Base-by-base conservation (phyloP, 1,140 invertebrate species). In the Lordiphosa clarofinis region DNA sequence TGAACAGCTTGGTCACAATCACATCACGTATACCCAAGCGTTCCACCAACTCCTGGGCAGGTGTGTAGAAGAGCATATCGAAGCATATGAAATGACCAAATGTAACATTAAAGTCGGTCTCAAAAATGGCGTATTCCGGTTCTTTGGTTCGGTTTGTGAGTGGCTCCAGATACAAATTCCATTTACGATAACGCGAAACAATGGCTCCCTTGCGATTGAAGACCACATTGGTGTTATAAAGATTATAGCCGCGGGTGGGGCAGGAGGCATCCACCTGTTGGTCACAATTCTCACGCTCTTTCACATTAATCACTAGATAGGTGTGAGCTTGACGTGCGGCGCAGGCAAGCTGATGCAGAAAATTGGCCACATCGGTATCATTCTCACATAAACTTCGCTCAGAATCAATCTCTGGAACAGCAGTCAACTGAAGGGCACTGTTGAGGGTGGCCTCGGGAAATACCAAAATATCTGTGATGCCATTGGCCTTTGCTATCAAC, bases 1-100 rank as follows among this genome's bases (percentile, higher is more conserved):
- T 92, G 93, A 95, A 96, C 42, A 92, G 92, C 1, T 93, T 93
- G 1, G 94, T 90, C 63, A 93, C 94, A 0, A 95, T 89, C 36
- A 96, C 90, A 79, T 96, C 93, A 1, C 90, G 91, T 0, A 96
- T 73, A 1, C 90, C 82, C 42, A 62, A 48, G 1, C 58, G 46
- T 24, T 76, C 63, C 4, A 89, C 65, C 5, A 89, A 40, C 21
- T 86, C 64, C 47, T 76, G 57, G 4, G 86, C 65, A 0, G 95
- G 95, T 3, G 91, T 84, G 49, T 92, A 70, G 72, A 94, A 96
- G 1, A 96, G 60, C 33, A 96, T 91, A 78, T 97, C 96, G 72
- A 95, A 95, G 78, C 95, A 95, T 10, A 92, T 93, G 55, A 96
- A 92, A 9, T 93, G 90, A 0, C 95, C 96, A 82, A 98, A 97